A percentile compares a stretch with the other conserved stretches of the same genome.
Conservation (phyloP, 1,140 invertebrate genomes). For the Tetragnatha versicolor region DNA sequence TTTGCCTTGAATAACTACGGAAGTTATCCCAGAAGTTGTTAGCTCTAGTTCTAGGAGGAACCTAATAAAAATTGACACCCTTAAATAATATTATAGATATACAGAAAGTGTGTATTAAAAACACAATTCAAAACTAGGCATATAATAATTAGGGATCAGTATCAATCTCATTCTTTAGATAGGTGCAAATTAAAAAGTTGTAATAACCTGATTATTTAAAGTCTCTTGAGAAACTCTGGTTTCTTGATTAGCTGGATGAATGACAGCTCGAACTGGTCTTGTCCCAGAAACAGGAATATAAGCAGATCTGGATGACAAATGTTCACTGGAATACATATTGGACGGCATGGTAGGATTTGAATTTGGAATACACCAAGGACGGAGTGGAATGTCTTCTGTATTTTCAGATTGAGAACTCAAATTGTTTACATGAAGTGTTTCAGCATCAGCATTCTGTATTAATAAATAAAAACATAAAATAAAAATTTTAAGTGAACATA, state of each 20-base stretch:
- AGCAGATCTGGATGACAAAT: background rate
- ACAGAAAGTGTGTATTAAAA: too few relatives aligned
- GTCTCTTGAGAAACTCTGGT: conserved; percentile 49
- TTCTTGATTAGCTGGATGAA: conserved; percentile 31
- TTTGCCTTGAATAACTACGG: conserved; percentile 82
- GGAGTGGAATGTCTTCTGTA: conserved; percentile 13
- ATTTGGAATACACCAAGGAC: conserved; percentile 29
- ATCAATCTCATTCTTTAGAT: too few relatives aligned
- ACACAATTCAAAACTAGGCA: too few relatives aligned
- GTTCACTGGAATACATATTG: background rate
- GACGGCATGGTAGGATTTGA: conserved; percentile 18
- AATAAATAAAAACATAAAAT: background rate
- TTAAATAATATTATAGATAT: too few relatives aligned
- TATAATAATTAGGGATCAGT: too few relatives aligned
- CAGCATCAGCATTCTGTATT: conserved; percentile 13
- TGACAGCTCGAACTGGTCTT: conserved; percentile 31
- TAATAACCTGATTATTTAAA: conserved; percentile 75
- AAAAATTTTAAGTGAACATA: too few relatives aligned
- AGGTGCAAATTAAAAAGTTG: too few relatives aligned
- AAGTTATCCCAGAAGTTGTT: conserved; percentile 95
- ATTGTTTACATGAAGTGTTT: conserved; percentile 1
- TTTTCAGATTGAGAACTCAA: conserved; percentile 6
- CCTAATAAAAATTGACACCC: conserved; percentile 62
- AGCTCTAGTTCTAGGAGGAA: conserved; percentile 82
- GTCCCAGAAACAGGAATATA: background rate